phyloP scores from a whole-genome alignment of 2,888 invertebrate species.

The Caenorhabditis sp. region DNA sequence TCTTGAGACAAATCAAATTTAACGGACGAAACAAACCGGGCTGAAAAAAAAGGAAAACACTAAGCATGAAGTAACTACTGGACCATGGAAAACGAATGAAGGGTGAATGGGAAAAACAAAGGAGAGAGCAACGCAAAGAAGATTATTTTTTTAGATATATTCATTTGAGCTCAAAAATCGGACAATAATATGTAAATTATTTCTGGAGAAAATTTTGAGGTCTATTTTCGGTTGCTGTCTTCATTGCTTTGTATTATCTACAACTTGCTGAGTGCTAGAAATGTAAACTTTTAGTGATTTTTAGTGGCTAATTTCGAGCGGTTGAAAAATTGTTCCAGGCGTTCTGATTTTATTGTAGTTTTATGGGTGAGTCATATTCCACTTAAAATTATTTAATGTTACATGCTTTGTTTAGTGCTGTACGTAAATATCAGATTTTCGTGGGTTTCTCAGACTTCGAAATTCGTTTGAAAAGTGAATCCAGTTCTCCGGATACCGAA shows the following conservation, averaged over 20 bases:
- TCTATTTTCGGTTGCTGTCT: neutral
- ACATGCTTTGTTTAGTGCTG: too few species aligned
- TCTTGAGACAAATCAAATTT: conserved; percentile 56
- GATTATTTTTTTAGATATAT: neutral
- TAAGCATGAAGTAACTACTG: conserved; percentile 37
- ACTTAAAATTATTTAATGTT: too few species aligned
- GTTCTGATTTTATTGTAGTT: too few species aligned
- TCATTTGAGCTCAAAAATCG: conserved; percentile 10
- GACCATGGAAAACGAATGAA: conserved; percentile 34
- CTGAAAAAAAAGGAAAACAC: conserved; percentile 35
- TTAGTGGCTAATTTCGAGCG: too few species aligned
- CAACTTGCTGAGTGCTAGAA: too few species aligned
- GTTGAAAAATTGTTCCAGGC: too few species aligned
- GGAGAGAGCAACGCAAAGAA: conserved; percentile 6
- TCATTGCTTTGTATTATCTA: neutral
- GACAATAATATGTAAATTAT: conserved; percentile 32
- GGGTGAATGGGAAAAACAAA: conserved; percentile 18
- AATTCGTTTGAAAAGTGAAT: too few species aligned
- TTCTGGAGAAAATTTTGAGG: neutral
- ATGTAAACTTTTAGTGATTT: too few species aligned
- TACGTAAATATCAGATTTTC: too few species aligned
- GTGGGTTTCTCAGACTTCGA: too few species aligned
- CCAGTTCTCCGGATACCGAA: too few species aligned
- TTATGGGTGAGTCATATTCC: too few species aligned
- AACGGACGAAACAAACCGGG: conserved; percentile 42